Evolutionary conservation across 2,797 vertebrate species (phyloP).

Genomic region (Peromyscus attwateri): DNA sequence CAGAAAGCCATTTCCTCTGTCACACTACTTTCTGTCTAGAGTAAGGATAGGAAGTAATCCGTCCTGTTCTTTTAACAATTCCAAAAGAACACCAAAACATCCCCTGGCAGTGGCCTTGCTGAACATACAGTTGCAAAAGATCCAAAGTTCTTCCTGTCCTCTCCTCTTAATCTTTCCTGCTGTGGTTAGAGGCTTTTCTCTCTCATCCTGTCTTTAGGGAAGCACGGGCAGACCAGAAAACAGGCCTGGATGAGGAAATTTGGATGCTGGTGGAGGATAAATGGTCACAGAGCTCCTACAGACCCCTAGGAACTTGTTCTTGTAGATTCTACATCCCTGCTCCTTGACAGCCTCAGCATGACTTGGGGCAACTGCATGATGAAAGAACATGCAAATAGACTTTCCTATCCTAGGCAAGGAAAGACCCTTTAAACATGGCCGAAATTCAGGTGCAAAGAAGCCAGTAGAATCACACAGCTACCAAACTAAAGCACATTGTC

Average conservation of each 20-base stretch:
- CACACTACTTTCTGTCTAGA: slow-evolving; percentile 79
- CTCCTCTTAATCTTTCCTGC: slow-evolving; percentile 65
- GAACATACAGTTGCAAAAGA: slow-evolving; percentile 57
- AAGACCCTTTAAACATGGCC: background rate
- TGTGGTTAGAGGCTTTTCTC: background rate
- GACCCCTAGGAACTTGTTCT: background rate
- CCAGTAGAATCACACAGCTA: slow-evolving; percentile 26
- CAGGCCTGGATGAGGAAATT: background rate
- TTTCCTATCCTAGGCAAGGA: slow-evolving; percentile 13
- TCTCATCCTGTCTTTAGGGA: slow-evolving; percentile 70
- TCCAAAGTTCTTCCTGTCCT: slow-evolving; percentile 71
- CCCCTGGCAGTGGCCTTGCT: slow-evolving; percentile 58
- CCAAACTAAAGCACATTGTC: slow-evolving; percentile 40
- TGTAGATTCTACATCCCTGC: background rate
- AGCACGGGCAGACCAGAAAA: slow-evolving; percentile 16
- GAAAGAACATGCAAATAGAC: background rate
- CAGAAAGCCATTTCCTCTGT: slow-evolving; percentile 82
- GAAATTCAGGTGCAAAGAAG: slow-evolving; percentile 35
- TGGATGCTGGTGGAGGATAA: background rate
- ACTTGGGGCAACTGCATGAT: background rate
- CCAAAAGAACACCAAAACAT: slow-evolving; percentile 75
- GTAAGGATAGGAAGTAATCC: slow-evolving; percentile 76
- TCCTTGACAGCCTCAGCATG: background rate
- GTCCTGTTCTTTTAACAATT: slow-evolving; percentile 79
- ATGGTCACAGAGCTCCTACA: background rate